Conservation (phyloP, 2,888 invertebrate genomes). For the Tanytarsus gracilentus region DNA sequence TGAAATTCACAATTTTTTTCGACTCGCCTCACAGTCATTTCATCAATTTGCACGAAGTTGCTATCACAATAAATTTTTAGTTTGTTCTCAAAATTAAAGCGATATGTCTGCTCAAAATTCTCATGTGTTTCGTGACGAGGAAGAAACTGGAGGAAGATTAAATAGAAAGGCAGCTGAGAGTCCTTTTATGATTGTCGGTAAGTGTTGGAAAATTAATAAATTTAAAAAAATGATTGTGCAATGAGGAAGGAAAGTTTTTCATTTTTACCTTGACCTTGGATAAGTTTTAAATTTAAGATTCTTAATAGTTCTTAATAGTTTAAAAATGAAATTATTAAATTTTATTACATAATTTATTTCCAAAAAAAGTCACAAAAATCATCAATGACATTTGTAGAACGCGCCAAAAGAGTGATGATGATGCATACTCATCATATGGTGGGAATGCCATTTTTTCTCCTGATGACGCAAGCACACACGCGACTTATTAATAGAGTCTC, state of each 20-base stretch:
- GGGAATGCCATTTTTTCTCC: conserved; percentile 3
- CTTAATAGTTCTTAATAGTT: too few relatives aligned
- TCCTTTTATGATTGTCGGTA: conserved; percentile 65
- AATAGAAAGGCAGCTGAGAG: conserved; percentile 61
- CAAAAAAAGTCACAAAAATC: too few relatives aligned
- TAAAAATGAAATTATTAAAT: too few relatives aligned
- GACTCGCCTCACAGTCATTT: too few relatives aligned
- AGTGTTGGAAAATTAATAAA: conserved; percentile 34
- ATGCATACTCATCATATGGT: not conserved
- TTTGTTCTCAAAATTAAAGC: not conserved
- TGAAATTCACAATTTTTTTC: too few relatives aligned
- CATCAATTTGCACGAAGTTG: too few relatives aligned
- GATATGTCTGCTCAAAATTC: not conserved
- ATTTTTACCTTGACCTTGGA: not conserved
- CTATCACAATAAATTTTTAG: too few relatives aligned
- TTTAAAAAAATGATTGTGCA: not conserved
- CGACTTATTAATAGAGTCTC: not conserved
- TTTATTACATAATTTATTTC: too few relatives aligned
- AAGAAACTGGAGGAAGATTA: conserved; percentile 40
- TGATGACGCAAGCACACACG: conserved; percentile 14
- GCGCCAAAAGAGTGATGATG: too few relatives aligned
- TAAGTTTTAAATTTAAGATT: too few relatives aligned
- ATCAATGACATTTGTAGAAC: too few relatives aligned
- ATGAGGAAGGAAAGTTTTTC: not conserved
- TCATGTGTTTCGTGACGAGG: not conserved